Percentiles rank a stretch among this genome's conserved stretches.
Evolutionary conservation across 1,140 invertebrate species (phyloP).

Genomic region (Ctenoplectra terminalis): DNA sequence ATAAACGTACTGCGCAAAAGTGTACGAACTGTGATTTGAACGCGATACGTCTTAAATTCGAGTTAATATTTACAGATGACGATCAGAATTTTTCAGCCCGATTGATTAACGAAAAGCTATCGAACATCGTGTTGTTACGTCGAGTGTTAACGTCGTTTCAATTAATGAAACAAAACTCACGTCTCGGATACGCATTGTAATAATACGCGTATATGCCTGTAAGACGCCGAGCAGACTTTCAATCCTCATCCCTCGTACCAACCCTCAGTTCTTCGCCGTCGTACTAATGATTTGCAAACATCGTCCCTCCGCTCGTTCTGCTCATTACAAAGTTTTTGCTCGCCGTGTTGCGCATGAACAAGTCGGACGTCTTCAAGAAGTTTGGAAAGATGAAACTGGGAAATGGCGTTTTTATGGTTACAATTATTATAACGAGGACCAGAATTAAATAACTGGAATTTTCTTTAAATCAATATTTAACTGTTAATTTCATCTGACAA

Average conservation of each 20-base stretch:
- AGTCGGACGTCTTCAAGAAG: constrained; percentile 70
- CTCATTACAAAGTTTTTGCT: constrained; percentile 76
- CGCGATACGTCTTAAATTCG: not conserved
- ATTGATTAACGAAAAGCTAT: not conserved
- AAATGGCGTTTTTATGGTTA: not conserved
- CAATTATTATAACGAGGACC: not conserved
- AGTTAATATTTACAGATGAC: not conserved
- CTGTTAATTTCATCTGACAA: too few species aligned
- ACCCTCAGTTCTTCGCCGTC: constrained; percentile 55
- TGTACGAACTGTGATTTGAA: not conserved
- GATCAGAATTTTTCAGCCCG: not conserved
- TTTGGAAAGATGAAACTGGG: not conserved
- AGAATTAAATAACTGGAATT: too few species aligned
- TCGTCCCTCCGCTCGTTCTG: constrained; percentile 67
- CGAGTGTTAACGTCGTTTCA: not conserved
- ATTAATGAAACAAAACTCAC: not conserved
- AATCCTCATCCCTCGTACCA: constrained; percentile 13
- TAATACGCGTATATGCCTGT: constrained; percentile 15
- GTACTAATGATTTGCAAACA: constrained; percentile 82
- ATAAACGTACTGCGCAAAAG: not conserved
- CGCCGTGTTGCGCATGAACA: constrained; percentile 7
- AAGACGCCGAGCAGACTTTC: constrained; percentile 23
- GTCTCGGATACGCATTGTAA: constrained; percentile 1
- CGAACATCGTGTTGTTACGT: not conserved
- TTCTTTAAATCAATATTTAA: too few species aligned